A percentile compares a stretch with the other conserved stretches of the same genome.
Evolutionary conservation across 2,888 invertebrate genomes (phyloP).

Genomic region (Oscheius sp.): DNA sequence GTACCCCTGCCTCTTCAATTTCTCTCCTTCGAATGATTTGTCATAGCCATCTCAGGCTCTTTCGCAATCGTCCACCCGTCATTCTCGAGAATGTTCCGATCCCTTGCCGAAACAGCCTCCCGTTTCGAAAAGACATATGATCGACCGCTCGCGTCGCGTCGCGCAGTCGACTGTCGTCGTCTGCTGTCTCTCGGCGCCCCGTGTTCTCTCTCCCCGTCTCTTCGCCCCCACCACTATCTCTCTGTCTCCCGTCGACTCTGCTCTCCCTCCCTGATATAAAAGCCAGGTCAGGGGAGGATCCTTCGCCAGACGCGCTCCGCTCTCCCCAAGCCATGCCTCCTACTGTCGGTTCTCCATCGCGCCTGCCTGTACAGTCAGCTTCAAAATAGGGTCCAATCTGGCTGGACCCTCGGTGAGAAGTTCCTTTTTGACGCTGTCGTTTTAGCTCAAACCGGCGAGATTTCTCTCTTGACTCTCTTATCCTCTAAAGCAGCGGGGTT

Average conservation of each 20-base stretch:
- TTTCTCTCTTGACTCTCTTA: neutral
- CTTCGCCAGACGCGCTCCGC: slow-evolving; percentile 4
- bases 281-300: neutral
- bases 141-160: slow-evolving; percentile 9
- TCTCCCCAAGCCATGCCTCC: neutral
- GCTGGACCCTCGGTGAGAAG: slow-evolving; percentile 1
- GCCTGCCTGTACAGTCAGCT: too few relatives aligned
- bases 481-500: too few relatives aligned
- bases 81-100: neutral
- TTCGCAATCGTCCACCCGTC: neutral
- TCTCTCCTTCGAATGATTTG: neutral
- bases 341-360: too few relatives aligned
- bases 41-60: neutral
- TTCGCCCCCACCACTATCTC: neutral
- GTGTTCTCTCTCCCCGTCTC: neutral
- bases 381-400: neutral
- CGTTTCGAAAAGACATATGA: neutral
- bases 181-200: slow-evolving; percentile 1
- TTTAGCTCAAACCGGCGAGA: neutral
- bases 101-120: neutral
- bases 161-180: neutral
- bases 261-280: neutral
- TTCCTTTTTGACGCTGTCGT: neutral
- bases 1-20: too few relatives aligned
- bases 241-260: neutral